A percentile compares a stretch with the other conserved stretches of the same genome.
Conservation (phyloP, 2,888 invertebrate genomes). For the Sphaeridia pumilis region DNA sequence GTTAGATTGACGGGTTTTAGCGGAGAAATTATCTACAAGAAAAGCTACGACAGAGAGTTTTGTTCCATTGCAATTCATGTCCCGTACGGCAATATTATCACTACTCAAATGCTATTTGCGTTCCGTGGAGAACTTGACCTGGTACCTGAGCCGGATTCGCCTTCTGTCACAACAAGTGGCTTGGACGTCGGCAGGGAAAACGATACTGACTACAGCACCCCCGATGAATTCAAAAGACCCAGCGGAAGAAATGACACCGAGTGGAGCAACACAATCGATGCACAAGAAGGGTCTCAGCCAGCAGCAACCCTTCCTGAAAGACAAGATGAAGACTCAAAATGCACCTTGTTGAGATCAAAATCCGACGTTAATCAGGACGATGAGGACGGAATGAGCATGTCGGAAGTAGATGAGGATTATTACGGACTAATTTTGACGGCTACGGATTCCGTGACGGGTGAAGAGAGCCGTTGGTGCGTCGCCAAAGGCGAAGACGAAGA, state of each 20-base stretch:
- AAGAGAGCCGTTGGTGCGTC: conserved; percentile 31
- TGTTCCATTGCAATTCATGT: conserved; percentile 35
- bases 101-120: conserved; percentile 26
- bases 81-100: conserved; percentile 33
- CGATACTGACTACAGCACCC: neutral
- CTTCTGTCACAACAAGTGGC: neutral
- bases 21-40: conserved; percentile 29
- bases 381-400: neutral
- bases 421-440: conserved; percentile 1
- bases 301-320: neutral
- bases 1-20: conserved; percentile 25
- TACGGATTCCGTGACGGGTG: conserved; percentile 22
- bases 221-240: neutral
- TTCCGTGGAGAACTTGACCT: neutral
- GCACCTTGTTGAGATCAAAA: neutral
- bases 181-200: neutral
- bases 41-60: conserved; percentile 21
- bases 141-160: neutral
- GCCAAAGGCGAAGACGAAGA: conserved; percentile 18
- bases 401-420: neutral
- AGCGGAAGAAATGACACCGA: neutral
- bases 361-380: conserved; percentile 1
- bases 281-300: neutral
- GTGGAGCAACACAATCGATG: neutral
- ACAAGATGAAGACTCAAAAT: conserved; percentile 1